Evolutionary conservation across 2,888 invertebrate species (phyloP).

Genomic region (Linnaemya vulpina): DNA sequence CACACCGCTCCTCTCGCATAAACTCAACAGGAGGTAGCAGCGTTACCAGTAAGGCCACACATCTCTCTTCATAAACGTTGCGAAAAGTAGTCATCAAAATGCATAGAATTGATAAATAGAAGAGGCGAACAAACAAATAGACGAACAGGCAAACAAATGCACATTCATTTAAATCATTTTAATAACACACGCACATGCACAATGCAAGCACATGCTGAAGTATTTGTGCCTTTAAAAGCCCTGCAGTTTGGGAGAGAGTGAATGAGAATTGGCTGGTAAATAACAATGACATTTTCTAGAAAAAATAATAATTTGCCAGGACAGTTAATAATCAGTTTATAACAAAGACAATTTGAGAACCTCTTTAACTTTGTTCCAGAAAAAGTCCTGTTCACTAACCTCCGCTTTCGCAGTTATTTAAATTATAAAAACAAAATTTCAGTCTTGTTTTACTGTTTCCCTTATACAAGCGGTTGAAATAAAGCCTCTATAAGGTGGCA

Average conservation of each 20-base stretch:
- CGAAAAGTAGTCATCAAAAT: slow-evolving; percentile 60
- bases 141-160: slow-evolving; percentile 65
- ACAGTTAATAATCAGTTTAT: too few species aligned
- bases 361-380: too few species aligned
- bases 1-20: background rate
- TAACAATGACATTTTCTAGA: too few species aligned
- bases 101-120: slow-evolving; percentile 61
- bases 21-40: slow-evolving; percentile 5
- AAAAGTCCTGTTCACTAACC: too few species aligned
- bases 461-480: too few species aligned
- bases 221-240: background rate
- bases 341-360: too few species aligned
- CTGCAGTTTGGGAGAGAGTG: background rate
- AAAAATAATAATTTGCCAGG: too few species aligned
- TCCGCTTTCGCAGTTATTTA: too few species aligned
- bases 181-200: slow-evolving; percentile 21
- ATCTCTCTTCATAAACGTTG: slow-evolving; percentile 36
- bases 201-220: background rate
- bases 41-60: slow-evolving; percentile 23
- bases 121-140: slow-evolving; percentile 53
- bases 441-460: too few species aligned
- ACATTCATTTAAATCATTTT: slow-evolving; percentile 71
- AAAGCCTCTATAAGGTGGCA: too few species aligned
- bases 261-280: too few species aligned
- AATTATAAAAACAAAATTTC: too few species aligned